These are phyloP conservation scores for Neofelis nebulosa DNA, from an alignment of 2,113 vertebrate species.

Conservation along the genomic window DNA sequence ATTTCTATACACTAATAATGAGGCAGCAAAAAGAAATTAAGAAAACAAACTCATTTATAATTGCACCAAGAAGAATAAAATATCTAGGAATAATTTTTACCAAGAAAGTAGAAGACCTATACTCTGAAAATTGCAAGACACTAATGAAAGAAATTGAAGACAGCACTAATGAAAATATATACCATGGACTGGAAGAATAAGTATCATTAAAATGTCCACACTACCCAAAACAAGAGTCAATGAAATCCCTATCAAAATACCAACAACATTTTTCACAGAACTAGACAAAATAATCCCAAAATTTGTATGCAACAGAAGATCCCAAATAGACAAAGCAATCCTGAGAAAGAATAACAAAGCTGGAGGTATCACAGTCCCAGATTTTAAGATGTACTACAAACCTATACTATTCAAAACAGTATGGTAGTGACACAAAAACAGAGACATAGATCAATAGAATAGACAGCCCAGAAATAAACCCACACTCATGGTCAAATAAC, in stretches of 20 bases:
- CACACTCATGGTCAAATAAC: background rate
- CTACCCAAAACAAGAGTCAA: background rate
- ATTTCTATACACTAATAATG: background rate
- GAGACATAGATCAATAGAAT: background rate
- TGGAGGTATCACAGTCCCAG: background rate
- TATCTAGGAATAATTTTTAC: background rate
- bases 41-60: background rate
- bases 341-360: background rate
- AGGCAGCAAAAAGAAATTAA: background rate
- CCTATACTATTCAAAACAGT: background rate
- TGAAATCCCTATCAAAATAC: background rate
- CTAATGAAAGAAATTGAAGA: background rate
- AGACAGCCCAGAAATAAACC: background rate
- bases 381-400: background rate
- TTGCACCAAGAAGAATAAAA: background rate
- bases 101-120: background rate
- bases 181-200: background rate
- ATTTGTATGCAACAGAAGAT: background rate
- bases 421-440: background rate
- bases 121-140: background rate
- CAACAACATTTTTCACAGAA: background rate
- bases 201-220: background rate
- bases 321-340: background rate
- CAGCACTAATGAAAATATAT: background rate
- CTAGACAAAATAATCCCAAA: background rate